These are phyloP conservation scores for Pelodytes ibericus DNA, from an alignment of 2,797 vertebrate genomes.

Conservation along the genomic window DNA sequence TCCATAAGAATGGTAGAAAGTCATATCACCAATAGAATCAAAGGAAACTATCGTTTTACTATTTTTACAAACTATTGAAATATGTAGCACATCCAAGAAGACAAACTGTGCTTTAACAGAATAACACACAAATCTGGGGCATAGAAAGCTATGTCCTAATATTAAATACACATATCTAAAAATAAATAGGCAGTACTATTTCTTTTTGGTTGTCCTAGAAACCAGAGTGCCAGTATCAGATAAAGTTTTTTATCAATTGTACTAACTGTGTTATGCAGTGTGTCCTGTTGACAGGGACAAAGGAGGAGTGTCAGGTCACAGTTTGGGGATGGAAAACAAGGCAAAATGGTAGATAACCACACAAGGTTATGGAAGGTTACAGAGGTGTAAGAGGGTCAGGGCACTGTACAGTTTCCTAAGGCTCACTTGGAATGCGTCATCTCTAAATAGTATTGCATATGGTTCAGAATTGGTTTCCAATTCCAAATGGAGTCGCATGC, in stretches of 20 bases:
- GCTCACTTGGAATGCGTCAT: no score
- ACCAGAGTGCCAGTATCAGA: not conserved
- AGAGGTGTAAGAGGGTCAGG: constrained; percentile 23
- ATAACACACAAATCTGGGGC: not conserved
- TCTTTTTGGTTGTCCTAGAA: not conserved
- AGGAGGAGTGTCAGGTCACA: constrained; percentile 44
- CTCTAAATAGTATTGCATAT: no score
- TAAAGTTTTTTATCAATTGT: constrained; percentile 32
- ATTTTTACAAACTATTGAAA: not conserved
- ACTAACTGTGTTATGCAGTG: constrained; percentile 37
- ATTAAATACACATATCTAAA: not conserved
- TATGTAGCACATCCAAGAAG: no score
- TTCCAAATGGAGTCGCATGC: no score
- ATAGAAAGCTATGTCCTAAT: no score
- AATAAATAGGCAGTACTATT: not conserved
- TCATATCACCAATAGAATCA: no score
- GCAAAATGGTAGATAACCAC: constrained; percentile 39
- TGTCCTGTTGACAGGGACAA: constrained; percentile 51
- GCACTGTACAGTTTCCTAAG: not conserved
- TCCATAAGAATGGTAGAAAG: no score
- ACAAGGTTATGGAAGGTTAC: constrained; percentile 47
- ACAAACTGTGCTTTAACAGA: not conserved
- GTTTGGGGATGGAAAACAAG: constrained; percentile 43
- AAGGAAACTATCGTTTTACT: not conserved
- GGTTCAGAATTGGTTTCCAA: no score